These are phyloP conservation scores for Idris sp. DNA, from an alignment of 1,140 invertebrate species.

Conservation along the genomic window DNA sequence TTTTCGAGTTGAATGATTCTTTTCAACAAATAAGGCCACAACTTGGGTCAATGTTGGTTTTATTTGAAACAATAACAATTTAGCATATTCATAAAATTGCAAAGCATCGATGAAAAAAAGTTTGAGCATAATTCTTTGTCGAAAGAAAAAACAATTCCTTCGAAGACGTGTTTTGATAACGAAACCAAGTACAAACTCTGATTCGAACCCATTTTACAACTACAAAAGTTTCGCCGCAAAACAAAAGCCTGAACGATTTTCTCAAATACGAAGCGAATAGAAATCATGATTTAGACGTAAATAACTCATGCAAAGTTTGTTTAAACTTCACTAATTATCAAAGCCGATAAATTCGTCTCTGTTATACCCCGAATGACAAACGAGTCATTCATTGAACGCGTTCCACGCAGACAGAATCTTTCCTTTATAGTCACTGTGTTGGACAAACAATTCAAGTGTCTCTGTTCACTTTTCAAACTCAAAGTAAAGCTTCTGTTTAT, in stretches of 20 bases:
- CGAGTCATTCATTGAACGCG: slow-evolving; percentile 67
- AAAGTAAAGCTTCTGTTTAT: slow-evolving; percentile 48
- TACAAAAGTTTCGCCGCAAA: slow-evolving; percentile 43
- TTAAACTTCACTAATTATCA: slow-evolving; percentile 72
- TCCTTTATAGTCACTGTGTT: slow-evolving; percentile 40
- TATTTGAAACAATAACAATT: slow-evolving; percentile 26
- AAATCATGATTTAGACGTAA: slow-evolving; percentile 51
- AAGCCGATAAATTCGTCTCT: slow-evolving; percentile 74
- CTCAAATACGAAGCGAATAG: slow-evolving; percentile 20
- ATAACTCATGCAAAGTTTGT: slow-evolving; percentile 41
- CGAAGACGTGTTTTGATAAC: slow-evolving; percentile 22
- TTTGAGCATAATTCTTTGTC: slow-evolving; percentile 23
- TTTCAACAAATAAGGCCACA: slow-evolving; percentile 13
- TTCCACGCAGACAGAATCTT: slow-evolving; percentile 15
- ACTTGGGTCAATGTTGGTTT: slow-evolving; percentile 13
- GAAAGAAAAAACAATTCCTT: slow-evolving; percentile 17
- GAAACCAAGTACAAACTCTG: slow-evolving; percentile 14
- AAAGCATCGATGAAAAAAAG: slow-evolving; percentile 23
- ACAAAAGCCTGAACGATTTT: slow-evolving; percentile 34
- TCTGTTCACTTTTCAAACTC: slow-evolving; percentile 56
- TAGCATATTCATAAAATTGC: slow-evolving; percentile 32
- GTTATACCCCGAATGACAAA: slow-evolving; percentile 71
- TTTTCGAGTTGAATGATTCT: slow-evolving; percentile 7
- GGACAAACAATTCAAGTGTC: slow-evolving; percentile 53
- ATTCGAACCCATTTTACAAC: slow-evolving; percentile 23